Evolutionary conservation across 37 sponge, comb jelly and placozoan genomes (phyloP).

Genomic region (Eunapius fragilis): DNA sequence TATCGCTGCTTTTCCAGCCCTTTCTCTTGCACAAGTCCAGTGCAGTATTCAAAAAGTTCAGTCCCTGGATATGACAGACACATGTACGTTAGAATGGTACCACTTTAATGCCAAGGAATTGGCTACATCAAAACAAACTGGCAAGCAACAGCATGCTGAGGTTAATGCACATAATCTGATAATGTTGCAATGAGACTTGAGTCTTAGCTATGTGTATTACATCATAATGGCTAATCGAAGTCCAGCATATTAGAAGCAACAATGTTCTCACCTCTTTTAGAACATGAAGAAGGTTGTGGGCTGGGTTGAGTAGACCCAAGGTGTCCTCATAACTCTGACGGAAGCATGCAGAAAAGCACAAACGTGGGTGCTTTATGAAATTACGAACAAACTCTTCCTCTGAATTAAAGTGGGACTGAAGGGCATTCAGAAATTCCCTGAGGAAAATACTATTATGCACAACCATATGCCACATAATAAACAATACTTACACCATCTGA

Average conservation of each 20-base stretch:
- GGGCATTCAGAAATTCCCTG: constrained; percentile 46
- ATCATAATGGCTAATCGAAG: neutral
- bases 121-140: neutral
- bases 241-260: neutral
- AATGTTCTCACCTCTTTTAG: neutral
- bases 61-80: too few relatives aligned
- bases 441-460: neutral
- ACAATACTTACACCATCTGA: constrained; percentile 38
- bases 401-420: constrained; percentile 23
- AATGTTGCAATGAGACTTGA: too few relatives aligned
- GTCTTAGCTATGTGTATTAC: too few relatives aligned
- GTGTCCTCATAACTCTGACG: neutral
- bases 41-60: constrained; percentile 41
- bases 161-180: too few relatives aligned
- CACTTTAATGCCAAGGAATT: neutral
- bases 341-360: constrained; percentile 17
- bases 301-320: neutral
- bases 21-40: constrained; percentile 24
- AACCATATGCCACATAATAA: neutral
- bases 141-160: too few relatives aligned
- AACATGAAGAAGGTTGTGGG: neutral
- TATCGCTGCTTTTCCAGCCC: neutral
- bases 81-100: too few relatives aligned
- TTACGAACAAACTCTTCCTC: constrained; percentile 37
- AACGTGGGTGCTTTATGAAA: constrained; percentile 21